phyloP scores from a whole-genome alignment of 2,113 vertebrate species.

The Corythoichthys haematopterus region DNA sequence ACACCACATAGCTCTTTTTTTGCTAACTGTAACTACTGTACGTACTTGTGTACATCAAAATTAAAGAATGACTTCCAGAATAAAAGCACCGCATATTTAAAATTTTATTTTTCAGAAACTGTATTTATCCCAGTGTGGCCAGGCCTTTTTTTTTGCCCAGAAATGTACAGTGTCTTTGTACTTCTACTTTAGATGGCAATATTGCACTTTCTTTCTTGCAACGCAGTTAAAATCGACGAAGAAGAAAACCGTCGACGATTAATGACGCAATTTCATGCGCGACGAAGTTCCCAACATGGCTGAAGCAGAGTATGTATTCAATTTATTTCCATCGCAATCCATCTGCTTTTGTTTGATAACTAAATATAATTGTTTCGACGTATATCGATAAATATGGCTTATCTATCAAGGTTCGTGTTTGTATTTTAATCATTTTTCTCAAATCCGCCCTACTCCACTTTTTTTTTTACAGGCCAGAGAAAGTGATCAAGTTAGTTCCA shows the following conservation, averaged over 20 bases:
- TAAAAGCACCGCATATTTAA: too few relatives aligned
- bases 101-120: too few relatives aligned
- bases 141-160: too few relatives aligned
- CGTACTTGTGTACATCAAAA: too few relatives aligned
- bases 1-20: too few relatives aligned
- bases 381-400: fast-evolving
- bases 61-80: too few relatives aligned
- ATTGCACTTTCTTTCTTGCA: too few relatives aligned
- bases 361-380: fast-evolving
- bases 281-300: conserved; percentile 34
- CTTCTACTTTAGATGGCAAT: neutral
- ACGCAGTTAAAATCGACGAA: neutral
- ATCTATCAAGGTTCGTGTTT: fast-evolving
- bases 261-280: conserved; percentile 14
- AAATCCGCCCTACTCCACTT: too few relatives aligned
- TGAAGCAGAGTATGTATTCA: conserved; percentile 48
- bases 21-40: too few relatives aligned
- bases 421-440: conserved; percentile 10
- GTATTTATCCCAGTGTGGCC: too few relatives aligned
- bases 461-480: conserved; percentile 60
- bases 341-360: conserved; percentile 11
- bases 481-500: conserved; percentile 86
- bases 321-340: conserved; percentile 34
- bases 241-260: neutral
- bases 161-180: neutral